Percentiles rank a stretch among this genome's conserved stretches.
Evolutionary conservation across 2,113 vertebrate species (phyloP).

Genomic region (Pluvialis apricaria): DNA sequence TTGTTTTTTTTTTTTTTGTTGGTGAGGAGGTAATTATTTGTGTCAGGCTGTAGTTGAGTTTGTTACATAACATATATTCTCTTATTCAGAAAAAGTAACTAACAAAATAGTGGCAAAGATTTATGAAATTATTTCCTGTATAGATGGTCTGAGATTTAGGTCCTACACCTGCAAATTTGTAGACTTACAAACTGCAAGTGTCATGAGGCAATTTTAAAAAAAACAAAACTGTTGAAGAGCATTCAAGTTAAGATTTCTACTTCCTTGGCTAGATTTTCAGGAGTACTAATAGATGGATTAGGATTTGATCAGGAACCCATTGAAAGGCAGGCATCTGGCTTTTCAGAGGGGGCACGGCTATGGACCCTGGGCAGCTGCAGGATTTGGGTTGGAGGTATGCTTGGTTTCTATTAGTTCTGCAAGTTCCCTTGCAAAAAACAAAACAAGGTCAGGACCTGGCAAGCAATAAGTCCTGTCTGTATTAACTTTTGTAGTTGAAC

Average conservation of each 20-base stretch:
- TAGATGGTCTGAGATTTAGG: neutral
- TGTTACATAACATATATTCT: neutral
- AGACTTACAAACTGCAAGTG: neutral
- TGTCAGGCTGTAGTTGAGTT: neutral
- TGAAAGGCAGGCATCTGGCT: neutral
- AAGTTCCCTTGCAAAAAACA: neutral
- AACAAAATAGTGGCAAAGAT: neutral
- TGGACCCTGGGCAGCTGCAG: neutral
- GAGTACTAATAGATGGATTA: neutral
- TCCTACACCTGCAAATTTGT: neutral
- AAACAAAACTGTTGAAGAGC: neutral
- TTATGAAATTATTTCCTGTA: neutral
- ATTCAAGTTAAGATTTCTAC: neutral
- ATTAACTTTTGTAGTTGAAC: slow-evolving; percentile 46
- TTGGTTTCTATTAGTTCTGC: neutral
- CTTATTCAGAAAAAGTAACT: neutral
- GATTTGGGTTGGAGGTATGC: neutral
- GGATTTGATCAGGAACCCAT: neutral
- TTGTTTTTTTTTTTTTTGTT: neutral
- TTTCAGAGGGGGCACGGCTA: neutral
- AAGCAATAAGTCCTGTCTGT: neutral
- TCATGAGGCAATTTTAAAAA: neutral
- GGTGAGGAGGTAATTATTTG: neutral
- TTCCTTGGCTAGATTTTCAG: neutral
- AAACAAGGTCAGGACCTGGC: slow-evolving; percentile 7